Evolutionary conservation across 2,113 vertebrate genomes (phyloP), one percentile per base, ranked within the genome.

Genomic region (Turdus rufiventris): DNA sequence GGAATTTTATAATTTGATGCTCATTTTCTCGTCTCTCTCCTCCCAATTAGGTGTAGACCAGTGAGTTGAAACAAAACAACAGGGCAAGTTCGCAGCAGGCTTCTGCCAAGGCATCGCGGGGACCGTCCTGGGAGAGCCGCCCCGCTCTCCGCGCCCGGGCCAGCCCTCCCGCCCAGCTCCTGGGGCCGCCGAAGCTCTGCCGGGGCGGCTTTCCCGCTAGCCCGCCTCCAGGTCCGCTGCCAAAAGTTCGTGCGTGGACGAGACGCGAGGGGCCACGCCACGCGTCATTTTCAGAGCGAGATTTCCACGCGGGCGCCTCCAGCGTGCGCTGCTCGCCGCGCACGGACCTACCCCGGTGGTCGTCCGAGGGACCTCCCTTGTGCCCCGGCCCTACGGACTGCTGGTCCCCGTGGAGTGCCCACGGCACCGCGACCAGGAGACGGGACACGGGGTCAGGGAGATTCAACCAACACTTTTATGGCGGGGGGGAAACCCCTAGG

Each of bases 21-120:
- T 94, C 89, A 65, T 92, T 91, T 94, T 88, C 91, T 79, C 45
- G 54, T 92, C 31, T 88, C 66, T 79, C 72, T 92, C 83, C 63
- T 83, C 83, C 86, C 79, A 79, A 86, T 93, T 93, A 92, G 91
- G 94, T 88, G 86, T 88, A 88, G 85, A 65, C 78, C 85, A 79
- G 53, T 82, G 88, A 75, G 36, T 68, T 93, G 88, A 83, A 76
- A 93, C 83, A 92, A 88, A 92, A 94, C 94, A 79, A 61, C 60
- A 20, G 42, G 89, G 79, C 85, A 73, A 93, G 58, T 50, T 75
- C 54, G 29, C 91, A 60, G 66, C 74, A 78, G 74, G 85, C 77
- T 71, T 50, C 81, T 34, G 34, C 81, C 62, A 34, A 23, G 36
- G 74, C 92, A 58, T 47, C 73, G 34, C 71, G 40, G 74, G 65